Base-by-base conservation (phyloP, 2,113 vertebrate species). In the Bos javanicus region DNA sequence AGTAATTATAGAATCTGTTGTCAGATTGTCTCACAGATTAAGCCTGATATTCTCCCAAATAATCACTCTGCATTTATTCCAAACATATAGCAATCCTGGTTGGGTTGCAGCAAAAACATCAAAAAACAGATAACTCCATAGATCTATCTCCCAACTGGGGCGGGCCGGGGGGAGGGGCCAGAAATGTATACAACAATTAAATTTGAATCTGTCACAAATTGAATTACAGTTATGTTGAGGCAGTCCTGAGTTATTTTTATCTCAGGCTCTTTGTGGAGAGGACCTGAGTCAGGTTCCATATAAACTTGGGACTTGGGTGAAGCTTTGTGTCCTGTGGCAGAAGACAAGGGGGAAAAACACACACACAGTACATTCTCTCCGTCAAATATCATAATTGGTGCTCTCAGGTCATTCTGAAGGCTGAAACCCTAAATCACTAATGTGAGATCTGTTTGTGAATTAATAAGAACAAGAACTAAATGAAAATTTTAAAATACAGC, bases 141-240 rank as follows among this genome's bases (percentile, higher is more conserved):
- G 28, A 11, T 25, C n/a, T 82, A 3, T 52, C 14, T 2, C 13
- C n/a, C 7, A 21, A 39, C 19, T 7, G 25, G 23, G 12, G 13
- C 0, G 6, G 56, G 3, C 23, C 2, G 7, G 16, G 19, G 19
- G 2, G 19, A 1, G 2, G 19, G 9, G 23, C 0, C 6, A 7
- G 64, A 9, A 36, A 71, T 36, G 19, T 82, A 54, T n/a, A 43
- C 57, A 26, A 48, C 8, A 59, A 13, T 52, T 59, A 50, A 19
- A 14, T 46, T 16, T 88, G 43, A 83, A 82, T n/a, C 28, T 74
- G 39, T 7, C 26, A 59, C 5, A 82, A 74, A 60, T 8, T 26
- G 50, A 74, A 59, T 74, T 60, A 82, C 23, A 59, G 12, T 62
- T 25, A 46, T 17, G 3, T 84, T 30, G 46, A 90, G 2, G 6